A percentile compares a stretch with the other conserved stretches of the same genome.
These are phyloP conservation scores for Pseudomugil tenellus DNA, from an alignment of 2,797 vertebrate genomes.

Conservation along the genomic window DNA sequence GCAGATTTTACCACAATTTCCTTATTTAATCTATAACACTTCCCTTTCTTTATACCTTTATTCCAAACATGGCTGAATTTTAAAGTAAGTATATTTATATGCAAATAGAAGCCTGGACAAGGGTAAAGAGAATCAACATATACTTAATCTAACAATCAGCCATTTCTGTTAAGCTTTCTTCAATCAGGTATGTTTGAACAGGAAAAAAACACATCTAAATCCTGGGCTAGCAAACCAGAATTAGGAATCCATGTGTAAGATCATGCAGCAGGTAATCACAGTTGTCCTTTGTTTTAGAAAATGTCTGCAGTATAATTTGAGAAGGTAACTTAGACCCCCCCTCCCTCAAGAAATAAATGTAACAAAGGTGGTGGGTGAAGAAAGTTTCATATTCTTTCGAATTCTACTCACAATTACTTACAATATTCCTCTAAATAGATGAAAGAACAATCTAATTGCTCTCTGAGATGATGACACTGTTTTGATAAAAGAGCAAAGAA, in stretches of 20 bases:
- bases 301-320: slow-evolving; percentile 13
- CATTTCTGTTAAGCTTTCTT: too few species aligned
- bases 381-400: slow-evolving; percentile 4
- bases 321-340: slow-evolving; percentile 3
- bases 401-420: slow-evolving; percentile 35
- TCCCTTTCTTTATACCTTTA: background rate
- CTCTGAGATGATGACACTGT: slow-evolving; percentile 91
- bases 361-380: slow-evolving; percentile 24
- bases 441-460: slow-evolving; percentile 95
- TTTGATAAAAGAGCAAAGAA: slow-evolving; percentile 80
- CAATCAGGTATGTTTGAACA: too few species aligned
- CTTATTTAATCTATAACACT: background rate
- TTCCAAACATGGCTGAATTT: background rate
- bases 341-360: slow-evolving; percentile 42
- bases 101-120: background rate
- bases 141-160: too few species aligned
- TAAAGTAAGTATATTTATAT: background rate
- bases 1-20: background rate
- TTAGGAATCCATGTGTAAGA: background rate
- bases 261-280: slow-evolving; percentile 4
- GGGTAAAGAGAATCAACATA: too few species aligned
- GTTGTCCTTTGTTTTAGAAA: slow-evolving; percentile 30
- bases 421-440: slow-evolving; percentile 84
- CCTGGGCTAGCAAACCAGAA: too few species aligned
- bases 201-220: too few species aligned